Base-by-base conservation (phyloP, 2,113 vertebrate species). In the Peromyscus polionotus region DNA sequence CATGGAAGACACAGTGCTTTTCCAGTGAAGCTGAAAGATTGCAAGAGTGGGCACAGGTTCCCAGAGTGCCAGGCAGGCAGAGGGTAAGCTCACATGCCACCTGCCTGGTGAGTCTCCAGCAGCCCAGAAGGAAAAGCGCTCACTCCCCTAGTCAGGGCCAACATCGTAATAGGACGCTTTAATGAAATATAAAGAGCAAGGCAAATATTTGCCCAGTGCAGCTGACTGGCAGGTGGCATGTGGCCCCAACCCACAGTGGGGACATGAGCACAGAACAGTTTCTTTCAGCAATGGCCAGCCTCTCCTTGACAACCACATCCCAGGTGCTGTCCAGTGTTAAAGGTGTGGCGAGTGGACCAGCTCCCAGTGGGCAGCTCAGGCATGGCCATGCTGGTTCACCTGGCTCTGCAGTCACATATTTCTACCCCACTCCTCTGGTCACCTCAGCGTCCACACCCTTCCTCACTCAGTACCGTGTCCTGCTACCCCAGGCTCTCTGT, bases 201-300 rank as follows among this genome's bases (percentile, higher is more conserved):
- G 94, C 97, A 99, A 98, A 98, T 98, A 98, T 98, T 98, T 98
- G 97, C 92, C 77, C 54, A 97, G 97, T 1, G 33, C 83, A 95
- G 96, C 97, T 97, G 92, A 73, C 67, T 90, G 77, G 81, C 45
- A 13, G 89, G 91, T 89, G 88, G 91, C 77, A 88, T 70, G 59
- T 28, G 17, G 85, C 59, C 85, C 90, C 24, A 75, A 57, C 57
- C 91, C 85, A 59, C 51, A 51, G 73, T 0, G 0, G 81, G 73
- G 48, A 79, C 54, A 86, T 0, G 0, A 65, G 68, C 57, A 93
- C 93, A 95, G 65, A 20, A 70, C 73, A 36, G 85, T 91, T 93
- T 98, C 96, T 98, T 89, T 95, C 95, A 90, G 97, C 97, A 92
- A 89, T 85, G 6, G 84, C 93, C 95, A 93, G 93, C 75, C 96